These are phyloP conservation scores for Platygyra sinensis DNA, from an alignment of 64 coral and sea anemone genomes.

Conservation along the genomic window DNA sequence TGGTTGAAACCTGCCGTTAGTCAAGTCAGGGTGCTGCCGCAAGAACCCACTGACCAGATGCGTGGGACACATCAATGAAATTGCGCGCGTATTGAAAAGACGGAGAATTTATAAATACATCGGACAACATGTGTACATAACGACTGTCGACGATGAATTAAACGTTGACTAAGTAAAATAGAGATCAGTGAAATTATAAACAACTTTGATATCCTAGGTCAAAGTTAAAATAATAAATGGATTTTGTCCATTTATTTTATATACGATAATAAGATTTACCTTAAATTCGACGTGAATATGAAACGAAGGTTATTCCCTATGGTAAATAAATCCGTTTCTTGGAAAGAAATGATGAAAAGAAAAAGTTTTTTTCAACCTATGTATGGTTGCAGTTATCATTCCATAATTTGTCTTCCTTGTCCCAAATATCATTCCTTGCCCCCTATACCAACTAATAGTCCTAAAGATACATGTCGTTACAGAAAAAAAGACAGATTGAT, in stretches of 20 bases:
- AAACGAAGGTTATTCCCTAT: neutral
- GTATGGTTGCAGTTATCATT: neutral
- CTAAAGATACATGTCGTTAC: neutral
- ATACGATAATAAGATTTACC: constrained; percentile 10
- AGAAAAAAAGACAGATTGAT: neutral
- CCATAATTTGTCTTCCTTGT: neutral
- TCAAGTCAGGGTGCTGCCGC: neutral
- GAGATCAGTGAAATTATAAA: neutral
- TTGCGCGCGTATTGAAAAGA: neutral
- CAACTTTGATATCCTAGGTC: constrained; percentile 8
- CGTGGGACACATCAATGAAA: constrained; percentile 1
- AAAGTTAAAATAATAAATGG: neutral
- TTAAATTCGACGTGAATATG: neutral
- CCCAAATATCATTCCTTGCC: neutral
- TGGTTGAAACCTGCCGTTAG: constrained; percentile 7
- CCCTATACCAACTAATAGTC: neutral
- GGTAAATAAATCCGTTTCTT: neutral
- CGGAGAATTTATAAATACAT: constrained; percentile 34
- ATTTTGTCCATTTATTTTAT: constrained; percentile 2
- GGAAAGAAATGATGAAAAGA: neutral
- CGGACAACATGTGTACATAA: constrained; percentile 6
- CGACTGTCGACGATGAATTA: constrained; percentile 23
- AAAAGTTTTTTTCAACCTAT: neutral
- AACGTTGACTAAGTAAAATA: constrained; percentile 25
- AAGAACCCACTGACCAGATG: neutral